Evolutionary conservation across 2,888 invertebrate species (phyloP), one percentile per base, ranked within the genome.

Genomic region (Alentia gelatinosa): DNA sequence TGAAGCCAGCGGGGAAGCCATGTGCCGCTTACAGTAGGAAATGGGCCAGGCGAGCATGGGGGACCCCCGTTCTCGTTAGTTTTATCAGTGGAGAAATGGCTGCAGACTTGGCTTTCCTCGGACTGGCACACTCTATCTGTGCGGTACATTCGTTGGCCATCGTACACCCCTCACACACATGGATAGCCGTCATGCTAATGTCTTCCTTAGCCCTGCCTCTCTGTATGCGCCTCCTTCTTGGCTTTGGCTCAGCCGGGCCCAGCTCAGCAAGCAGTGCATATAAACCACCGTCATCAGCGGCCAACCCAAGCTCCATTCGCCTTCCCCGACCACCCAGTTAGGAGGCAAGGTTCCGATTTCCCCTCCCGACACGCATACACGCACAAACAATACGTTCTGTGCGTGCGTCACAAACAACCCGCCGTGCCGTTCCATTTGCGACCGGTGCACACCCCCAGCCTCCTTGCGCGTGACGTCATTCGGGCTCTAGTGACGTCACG

Each of bases 401-500:
- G 5, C 56, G 19, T 56, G 56, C 47, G 7, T 19, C 56, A 56
- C 56, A 56, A 3, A 19, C 56, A 56, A 56, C 56, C 68, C 3
- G 30, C 30, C 68, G 26, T 68, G 26, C 68, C 68, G 56, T 19
- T 56, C 19, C 56, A 56, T 68, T 30, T 68, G 30, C 68, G 68
- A 12, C 3, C 26, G 68, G 33, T 12, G 68, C 56, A 56, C n/a
- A 56, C 56, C 56, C 56, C 47, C 56, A 9, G 19, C 19, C 56
- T 56, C 56, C 56, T 56, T n/a, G 19, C n/a, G n/a, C 83, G 37
- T 83, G 83, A 83, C 83, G 83, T 83, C 83, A 83, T 83, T 83
- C 68, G n/a, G 3, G 33, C 33, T 83, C 83, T 83, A 26, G 39
- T 83, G 83, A 83, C 83, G 83, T 83, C 33, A 35, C 37, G 19